Percentiles rank a stretch among this genome's conserved stretches.
phyloP scores from a whole-genome alignment of 1,140 invertebrate genomes.

The Antheraea mylitta region DNA sequence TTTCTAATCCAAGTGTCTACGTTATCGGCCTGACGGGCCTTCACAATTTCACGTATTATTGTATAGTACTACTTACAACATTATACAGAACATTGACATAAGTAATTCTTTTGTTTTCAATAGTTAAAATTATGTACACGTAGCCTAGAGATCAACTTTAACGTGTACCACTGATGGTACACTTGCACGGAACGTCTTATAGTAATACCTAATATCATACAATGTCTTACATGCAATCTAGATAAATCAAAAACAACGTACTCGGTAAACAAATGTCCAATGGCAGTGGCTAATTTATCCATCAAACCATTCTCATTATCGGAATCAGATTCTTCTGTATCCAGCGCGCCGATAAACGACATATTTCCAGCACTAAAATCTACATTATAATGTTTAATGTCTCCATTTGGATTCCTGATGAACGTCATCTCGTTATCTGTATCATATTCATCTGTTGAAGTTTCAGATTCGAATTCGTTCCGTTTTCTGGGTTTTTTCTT shows the following conservation, averaged over 20 bases:
- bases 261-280: conserved; percentile 85
- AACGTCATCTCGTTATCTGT: conserved; percentile 81
- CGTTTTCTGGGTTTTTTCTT: conserved; percentile 45
- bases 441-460: conserved; percentile 82
- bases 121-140: no score
- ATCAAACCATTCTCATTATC: conserved; percentile 86
- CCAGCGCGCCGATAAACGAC: conserved; percentile 78
- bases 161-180: no score
- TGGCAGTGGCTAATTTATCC: conserved; percentile 85
- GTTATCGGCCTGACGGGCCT: no score
- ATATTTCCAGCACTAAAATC: conserved; percentile 47
- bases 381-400: conserved; percentile 53
- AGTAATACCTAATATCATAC: no score
- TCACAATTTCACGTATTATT: no score
- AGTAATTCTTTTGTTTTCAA: no score
- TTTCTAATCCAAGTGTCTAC: no score
- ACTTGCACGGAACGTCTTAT: no score
- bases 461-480: conserved; percentile 79
- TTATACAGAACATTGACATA: no score
- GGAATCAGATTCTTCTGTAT: conserved; percentile 89
- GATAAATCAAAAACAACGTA: conserved; percentile 35
- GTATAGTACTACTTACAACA: no score
- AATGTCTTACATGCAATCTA: no score
- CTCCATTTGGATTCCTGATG: conserved; percentile 72
- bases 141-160: no score